Conservation (phyloP, 2,888 invertebrate species). For the Leptodirus hochenwartii region DNA sequence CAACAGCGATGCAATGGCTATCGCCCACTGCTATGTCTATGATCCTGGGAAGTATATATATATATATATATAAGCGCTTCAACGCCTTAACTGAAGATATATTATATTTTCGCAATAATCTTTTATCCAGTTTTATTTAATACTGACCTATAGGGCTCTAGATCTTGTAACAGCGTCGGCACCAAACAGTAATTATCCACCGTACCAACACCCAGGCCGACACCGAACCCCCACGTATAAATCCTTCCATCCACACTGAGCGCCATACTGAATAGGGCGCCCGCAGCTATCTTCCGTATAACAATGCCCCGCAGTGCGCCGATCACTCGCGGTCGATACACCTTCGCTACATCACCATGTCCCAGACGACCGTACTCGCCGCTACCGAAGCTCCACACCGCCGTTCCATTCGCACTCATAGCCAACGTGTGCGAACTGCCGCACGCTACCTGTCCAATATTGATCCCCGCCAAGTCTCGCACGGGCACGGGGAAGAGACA, state of each 20-base stretch:
- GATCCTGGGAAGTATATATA: too few relatives aligned
- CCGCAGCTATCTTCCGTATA: constrained; percentile 36
- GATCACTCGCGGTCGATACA: constrained; percentile 37
- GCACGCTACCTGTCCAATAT: constrained; percentile 37
- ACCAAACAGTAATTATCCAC: constrained; percentile 34
- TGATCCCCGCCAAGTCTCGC: constrained; percentile 31
- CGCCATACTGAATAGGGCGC: constrained; percentile 34
- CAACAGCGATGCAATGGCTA: constrained; percentile 40
- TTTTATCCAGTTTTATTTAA: too few relatives aligned
- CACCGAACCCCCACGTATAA: constrained; percentile 43
- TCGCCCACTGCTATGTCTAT: constrained; percentile 42
- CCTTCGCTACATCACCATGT: constrained; percentile 25
- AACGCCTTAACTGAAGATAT: too few relatives aligned
- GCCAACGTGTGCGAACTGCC: constrained; percentile 36
- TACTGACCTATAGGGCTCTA: constrained; percentile 27
- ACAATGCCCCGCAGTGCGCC: constrained; percentile 36
- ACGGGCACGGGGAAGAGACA: constrained; percentile 39
- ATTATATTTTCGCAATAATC: too few relatives aligned
- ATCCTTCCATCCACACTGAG: constrained; percentile 24
- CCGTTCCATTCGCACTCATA: constrained; percentile 32
- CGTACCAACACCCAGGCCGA: constrained; percentile 37
- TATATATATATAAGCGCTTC: too few relatives aligned
- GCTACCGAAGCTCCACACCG: constrained; percentile 37
- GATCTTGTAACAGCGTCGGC: constrained; percentile 35
- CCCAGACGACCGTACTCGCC: constrained; percentile 37